Conservation (phyloP, 2,888 invertebrate genomes). For the Euclidia mi region DNA sequence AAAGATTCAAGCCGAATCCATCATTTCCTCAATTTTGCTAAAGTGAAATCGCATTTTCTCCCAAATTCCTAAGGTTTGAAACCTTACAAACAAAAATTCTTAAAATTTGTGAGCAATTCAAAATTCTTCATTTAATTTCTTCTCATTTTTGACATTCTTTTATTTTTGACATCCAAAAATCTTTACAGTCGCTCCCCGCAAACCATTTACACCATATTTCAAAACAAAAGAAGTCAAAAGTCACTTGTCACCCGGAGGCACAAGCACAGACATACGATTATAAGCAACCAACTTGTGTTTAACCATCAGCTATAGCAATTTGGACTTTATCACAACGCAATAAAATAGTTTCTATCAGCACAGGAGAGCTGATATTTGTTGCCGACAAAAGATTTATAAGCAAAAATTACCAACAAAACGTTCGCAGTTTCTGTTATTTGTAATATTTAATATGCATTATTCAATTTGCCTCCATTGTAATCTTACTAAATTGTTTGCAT, state of each 20-base stretch:
- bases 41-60: too few species aligned
- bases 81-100: too few species aligned
- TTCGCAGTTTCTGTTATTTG: conserved; percentile 51
- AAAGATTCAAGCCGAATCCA: too few species aligned
- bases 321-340: conserved; percentile 21
- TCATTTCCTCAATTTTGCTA: too few species aligned
- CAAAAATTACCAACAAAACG: conserved; percentile 63
- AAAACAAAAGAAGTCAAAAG: conserved; percentile 80
- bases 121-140: too few species aligned
- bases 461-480: conserved; percentile 48
- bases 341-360: conserved; percentile 27
- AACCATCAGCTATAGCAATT: conserved; percentile 20
- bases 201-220: conserved; percentile 45
- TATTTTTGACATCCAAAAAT: conserved; percentile 10
- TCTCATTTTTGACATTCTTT: too few species aligned
- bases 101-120: too few species aligned
- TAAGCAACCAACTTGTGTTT: conserved; percentile 43
- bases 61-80: too few species aligned
- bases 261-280: conserved; percentile 60
- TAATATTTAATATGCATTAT: conserved; percentile 53
- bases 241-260: conserved; percentile 78
- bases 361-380: conserved; percentile 25
- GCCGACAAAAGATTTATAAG: conserved; percentile 65
- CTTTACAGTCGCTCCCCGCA: conserved; percentile 24
- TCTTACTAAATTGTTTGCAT: conserved; percentile 31